Evolutionary conservation across 2,113 vertebrate genomes (phyloP).

Genomic region (Tachysurus vachellii): DNA sequence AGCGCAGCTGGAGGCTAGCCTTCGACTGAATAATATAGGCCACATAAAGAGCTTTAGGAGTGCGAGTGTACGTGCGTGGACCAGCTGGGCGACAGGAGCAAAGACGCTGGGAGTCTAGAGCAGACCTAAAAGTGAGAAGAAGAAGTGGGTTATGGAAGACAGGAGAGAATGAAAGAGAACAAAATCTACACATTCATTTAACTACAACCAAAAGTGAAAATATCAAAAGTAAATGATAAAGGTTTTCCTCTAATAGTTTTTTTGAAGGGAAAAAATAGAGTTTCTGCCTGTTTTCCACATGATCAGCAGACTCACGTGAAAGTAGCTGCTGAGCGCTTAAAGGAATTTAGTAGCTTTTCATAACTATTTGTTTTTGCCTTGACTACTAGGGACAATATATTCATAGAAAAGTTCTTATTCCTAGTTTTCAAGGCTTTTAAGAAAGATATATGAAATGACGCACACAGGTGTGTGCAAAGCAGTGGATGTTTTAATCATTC

Average conservation of each 20-base stretch:
- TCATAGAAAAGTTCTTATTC: too few species aligned
- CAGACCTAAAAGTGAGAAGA: background rate
- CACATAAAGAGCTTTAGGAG: constrained; percentile 32
- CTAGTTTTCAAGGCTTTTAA: background rate
- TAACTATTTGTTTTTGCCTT: too few species aligned
- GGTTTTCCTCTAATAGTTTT: background rate
- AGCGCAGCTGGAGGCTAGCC: constrained; percentile 42
- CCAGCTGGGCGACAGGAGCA: background rate
- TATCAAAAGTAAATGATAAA: background rate
- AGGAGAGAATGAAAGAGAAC: background rate
- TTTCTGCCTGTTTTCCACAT: too few species aligned
- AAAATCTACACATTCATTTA: background rate
- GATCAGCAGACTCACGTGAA: too few species aligned
- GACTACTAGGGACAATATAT: too few species aligned
- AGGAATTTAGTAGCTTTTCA: too few species aligned
- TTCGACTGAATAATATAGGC: constrained; percentile 18
- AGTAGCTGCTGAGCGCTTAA: too few species aligned
- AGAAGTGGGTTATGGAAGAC: too few species aligned
- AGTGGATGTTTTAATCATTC: background rate
- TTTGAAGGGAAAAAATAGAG: background rate
- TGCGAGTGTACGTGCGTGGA: constrained; percentile 12
- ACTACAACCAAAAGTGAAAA: background rate
- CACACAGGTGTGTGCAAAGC: background rate
- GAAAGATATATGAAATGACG: background rate
- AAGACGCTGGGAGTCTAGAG: background rate